A percentile compares a stretch with the other conserved stretches of the same genome.
Conservation (phyloP, 92 coral and sea anemone species). For the Scolanthus callimorphus region DNA sequence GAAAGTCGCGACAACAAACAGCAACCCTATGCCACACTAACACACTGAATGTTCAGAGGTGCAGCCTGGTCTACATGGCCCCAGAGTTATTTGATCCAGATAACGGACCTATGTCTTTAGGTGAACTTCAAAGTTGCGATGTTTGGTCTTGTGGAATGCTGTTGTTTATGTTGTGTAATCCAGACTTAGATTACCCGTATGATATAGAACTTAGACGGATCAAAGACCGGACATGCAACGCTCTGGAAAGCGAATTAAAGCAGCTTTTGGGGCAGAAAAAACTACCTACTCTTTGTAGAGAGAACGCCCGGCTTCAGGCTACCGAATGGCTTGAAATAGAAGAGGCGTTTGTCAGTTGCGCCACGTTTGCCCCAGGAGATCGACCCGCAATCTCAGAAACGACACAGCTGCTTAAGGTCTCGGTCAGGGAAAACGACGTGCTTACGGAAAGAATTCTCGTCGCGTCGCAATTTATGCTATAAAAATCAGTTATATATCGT, state of each 20-base stretch:
- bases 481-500: too few species aligned
- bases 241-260: background rate
- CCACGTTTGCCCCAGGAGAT: conserved; percentile 16
- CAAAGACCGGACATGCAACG: background rate
- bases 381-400: conserved; percentile 6
- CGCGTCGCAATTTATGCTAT: too few species aligned
- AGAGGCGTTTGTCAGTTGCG: background rate
- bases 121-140: conserved; percentile 21
- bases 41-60: conserved; percentile 29
- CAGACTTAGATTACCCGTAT: conserved; percentile 14
- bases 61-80: conserved; percentile 36
- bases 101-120: conserved; percentile 5
- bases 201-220: background rate
- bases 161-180: conserved; percentile 14
- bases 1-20: conserved; percentile 54
- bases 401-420: too few species aligned
- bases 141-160: conserved; percentile 32
- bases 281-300: conserved; percentile 12
- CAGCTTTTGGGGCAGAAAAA: background rate
- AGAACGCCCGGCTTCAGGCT: conserved; percentile 25
- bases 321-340: conserved; percentile 46
- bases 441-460: too few species aligned
- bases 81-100: conserved; percentile 14
- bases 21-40: conserved; percentile 32
- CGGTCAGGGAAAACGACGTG: too few species aligned